Percentiles rank a stretch among this genome's conserved stretches.
Conservation (phyloP, 2,113 vertebrate species). For the Sorex fumeus region DNA sequence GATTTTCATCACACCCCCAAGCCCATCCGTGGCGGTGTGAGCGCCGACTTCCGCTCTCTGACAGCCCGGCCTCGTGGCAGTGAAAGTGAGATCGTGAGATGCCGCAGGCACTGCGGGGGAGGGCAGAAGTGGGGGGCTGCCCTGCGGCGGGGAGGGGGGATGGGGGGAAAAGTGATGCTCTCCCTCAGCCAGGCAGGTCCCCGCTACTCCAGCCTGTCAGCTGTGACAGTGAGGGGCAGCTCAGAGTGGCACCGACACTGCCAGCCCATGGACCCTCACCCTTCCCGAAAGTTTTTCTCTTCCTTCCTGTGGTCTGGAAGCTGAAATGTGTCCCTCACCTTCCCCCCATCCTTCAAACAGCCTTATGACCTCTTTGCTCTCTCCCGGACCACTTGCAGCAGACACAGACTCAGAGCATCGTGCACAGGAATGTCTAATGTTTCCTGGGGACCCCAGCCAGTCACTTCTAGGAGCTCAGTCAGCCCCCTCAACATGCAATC, state of each 20-base stretch:
- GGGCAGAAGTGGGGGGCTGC: conserved; percentile 22
- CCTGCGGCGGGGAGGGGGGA: neutral
- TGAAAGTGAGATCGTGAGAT: conserved; percentile 23
- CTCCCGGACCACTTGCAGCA: neutral
- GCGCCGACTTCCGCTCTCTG: conserved; percentile 50
- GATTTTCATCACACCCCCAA: neutral
- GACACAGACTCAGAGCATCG: neutral
- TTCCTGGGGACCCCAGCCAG: neutral
- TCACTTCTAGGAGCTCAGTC: neutral
- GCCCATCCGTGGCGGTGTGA: neutral
- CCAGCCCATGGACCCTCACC: neutral
- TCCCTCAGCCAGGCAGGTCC: conserved; percentile 9
- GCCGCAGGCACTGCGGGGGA: conserved; percentile 40
- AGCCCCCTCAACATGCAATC: neutral
- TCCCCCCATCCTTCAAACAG: neutral
- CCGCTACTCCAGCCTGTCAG: neutral
- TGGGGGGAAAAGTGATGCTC: neutral
- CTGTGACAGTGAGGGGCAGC: fast-evolving
- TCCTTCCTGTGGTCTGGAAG: neutral
- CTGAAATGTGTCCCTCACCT: neutral
- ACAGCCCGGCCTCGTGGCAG: conserved; percentile 35
- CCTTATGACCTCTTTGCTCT: neutral
- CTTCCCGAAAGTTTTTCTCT: neutral
- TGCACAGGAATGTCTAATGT: neutral
- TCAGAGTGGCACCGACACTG: neutral